Percentiles rank a stretch among this genome's conserved stretches.
Evolutionary conservation across 2,113 vertebrate genomes (phyloP).

Genomic region (Scatophagus argus): DNA sequence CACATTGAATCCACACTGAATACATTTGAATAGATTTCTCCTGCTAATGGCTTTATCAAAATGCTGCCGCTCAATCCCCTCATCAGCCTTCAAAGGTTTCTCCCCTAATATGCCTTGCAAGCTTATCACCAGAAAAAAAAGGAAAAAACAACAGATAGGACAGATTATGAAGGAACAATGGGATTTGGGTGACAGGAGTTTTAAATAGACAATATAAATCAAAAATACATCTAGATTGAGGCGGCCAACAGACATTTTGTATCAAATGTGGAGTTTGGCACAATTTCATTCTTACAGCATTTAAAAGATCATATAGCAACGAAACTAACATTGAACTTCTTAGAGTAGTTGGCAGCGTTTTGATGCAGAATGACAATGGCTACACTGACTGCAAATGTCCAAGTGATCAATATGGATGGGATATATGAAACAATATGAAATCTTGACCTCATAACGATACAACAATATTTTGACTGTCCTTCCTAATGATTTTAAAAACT

Average conservation of each 20-base stretch:
- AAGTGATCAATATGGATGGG: slow-evolving; percentile 19
- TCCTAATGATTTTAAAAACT: slow-evolving; percentile 40
- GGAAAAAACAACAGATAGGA: slow-evolving; percentile 21
- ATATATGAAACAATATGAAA: slow-evolving; percentile 30
- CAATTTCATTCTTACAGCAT: slow-evolving; percentile 5
- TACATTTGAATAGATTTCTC: slow-evolving; percentile 61
- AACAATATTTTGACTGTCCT: slow-evolving; percentile 44
- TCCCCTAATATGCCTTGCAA: not conserved
- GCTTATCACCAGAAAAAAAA: slow-evolving; percentile 34
- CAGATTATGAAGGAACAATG: slow-evolving; percentile 3
- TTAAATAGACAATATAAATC: not conserved
- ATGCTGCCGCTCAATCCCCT: slow-evolving; percentile 6
- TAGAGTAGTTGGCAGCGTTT: not conserved
- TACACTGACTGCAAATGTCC: slow-evolving; percentile 17
- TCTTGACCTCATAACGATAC: slow-evolving; percentile 26
- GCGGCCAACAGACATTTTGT: not conserved
- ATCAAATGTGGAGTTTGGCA: not conserved
- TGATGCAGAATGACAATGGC: not conserved
- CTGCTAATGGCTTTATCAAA: slow-evolving; percentile 37
- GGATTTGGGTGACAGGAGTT: slow-evolving; percentile 16
- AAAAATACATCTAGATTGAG: slow-evolving; percentile 2
- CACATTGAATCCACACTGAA: no score
- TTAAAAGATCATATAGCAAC: not conserved
- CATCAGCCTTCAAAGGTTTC: slow-evolving; percentile 42
- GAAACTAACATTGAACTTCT: not conserved